Base-by-base conservation (phyloP, 2,113 vertebrate genomes). In the Oostethus manadensis region DNA sequence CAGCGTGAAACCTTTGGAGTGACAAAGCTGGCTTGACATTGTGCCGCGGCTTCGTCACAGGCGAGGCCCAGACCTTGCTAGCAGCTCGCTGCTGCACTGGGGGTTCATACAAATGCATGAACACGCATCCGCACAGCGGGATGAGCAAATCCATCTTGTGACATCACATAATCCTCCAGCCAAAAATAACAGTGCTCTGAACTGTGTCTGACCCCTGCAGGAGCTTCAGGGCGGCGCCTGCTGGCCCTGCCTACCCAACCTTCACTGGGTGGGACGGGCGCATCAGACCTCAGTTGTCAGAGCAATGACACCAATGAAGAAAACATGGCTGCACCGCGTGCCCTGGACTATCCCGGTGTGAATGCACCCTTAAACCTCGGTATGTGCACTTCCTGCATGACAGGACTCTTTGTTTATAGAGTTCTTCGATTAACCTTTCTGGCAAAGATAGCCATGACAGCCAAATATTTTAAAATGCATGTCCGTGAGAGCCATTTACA, bases 141-240 rank as follows among this genome's bases (percentile, higher is more conserved):
- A 81, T 76, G 79, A 84, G 69, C 51, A 63, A 75, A 79, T 76
- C 74, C 78, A 77, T 83, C 81, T 81, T 53, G 76, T 88, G 84
- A 85, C 79, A 81, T 74, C 74, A 80, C 62, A 63, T 83, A 86
- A 85, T 84, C 81, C 65, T 43, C 66, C 74, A 65, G 67, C 80
- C 83, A 78, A 83, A 86, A 83, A 84, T 86, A 86, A 82, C 78
- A 71, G 70, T 68, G 79, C 66, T 70, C 56, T 80, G 80, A 81
- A 81, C 83, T 83, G 70, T 68, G 74, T 23, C 17, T 55, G 64
- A 83, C 74, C 79, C 64, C 74, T 53, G 60, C 57, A 64, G 66
- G 62, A 73, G 70, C 26, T 18, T 46, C 70, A 11, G 51, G 70
- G 80, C 62, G 72, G 68, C 22, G 75, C 74, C 70, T 75, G 73